Base-by-base conservation (phyloP, 1,140 invertebrate species). In the Coenobita brevimanus region DNA sequence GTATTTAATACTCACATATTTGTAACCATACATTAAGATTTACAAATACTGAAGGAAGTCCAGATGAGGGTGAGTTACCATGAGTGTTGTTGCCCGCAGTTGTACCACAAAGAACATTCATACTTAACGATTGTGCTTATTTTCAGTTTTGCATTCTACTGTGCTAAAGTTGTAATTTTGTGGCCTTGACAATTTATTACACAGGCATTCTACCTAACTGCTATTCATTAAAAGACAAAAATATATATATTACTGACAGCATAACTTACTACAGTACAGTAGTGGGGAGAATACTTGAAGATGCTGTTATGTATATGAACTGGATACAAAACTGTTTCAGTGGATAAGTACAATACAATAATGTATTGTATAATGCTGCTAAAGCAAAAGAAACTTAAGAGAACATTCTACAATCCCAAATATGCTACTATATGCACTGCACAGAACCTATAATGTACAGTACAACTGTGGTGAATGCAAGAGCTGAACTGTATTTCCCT, bases 11-110 rank as follows among this genome's bases (percentile, higher is more conserved):
- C 85, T 87, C 85, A 87, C 85, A 87, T 87, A 71, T 87, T 80
- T 85, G 85, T 87, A 87, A 87, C 78, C 85, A 81, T 87, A 87
- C 85, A 87, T 87, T 87, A 87, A 87, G 85, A 87, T 71, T 87
- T 87, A 87, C 85, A 80, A 87, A 87, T 87, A 87, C 76, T 71
- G 85, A 69, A 87, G 85, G 43, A 87, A 73, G 73, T 87, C 76
- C 85, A 87, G 85, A 87, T 76, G 67, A 62, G 75, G 60, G 82
- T 71, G 36, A 33, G 24, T 27, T 38, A 71, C 36, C 57, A 85
- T 54, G 67, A 41, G 73, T 43, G 46, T 24, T 76, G 73, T 46
- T 76, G 73, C 67, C 80, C 69, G 80, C 64, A 50, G 50, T 38
- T 85, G 36, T 57, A 46, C 57, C 75, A 85, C 50, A 85, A 50